phyloP scores from a whole-genome alignment of 2,888 invertebrate species.

The Rhagonycha lutea region DNA sequence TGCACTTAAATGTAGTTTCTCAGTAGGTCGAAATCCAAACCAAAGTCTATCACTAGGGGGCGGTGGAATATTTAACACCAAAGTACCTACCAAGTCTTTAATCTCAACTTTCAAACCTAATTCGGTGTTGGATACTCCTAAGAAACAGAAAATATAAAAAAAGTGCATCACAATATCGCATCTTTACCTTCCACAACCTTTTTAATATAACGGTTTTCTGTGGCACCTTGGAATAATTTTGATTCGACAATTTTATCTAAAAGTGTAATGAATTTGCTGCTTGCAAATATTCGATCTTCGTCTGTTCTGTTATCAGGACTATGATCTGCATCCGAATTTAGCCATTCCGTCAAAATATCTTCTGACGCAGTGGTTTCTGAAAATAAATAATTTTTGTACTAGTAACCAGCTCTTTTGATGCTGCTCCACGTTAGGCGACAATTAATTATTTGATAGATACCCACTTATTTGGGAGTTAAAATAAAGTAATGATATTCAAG shows the following conservation, averaged over 20 bases:
- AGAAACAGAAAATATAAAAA: slow-evolving; percentile 6
- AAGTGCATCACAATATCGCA: not conserved
- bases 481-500: too few relatives aligned
- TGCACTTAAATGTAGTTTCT: slow-evolving; percentile 76
- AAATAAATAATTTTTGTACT: not conserved
- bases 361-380: not conserved
- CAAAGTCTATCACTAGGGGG: slow-evolving; percentile 91
- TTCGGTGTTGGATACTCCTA: slow-evolving; percentile 81
- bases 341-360: slow-evolving; percentile 61
- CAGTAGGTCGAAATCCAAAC: slow-evolving; percentile 86
- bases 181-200: slow-evolving; percentile 78
- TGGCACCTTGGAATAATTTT: slow-evolving; percentile 86
- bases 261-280: slow-evolving; percentile 77
- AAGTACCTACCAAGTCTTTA: slow-evolving; percentile 74
- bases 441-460: too few relatives aligned
- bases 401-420: too few relatives aligned
- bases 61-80: slow-evolving; percentile 84
- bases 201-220: slow-evolving; percentile 85
- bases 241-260: slow-evolving; percentile 85
- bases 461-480: too few relatives aligned
- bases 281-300: slow-evolving; percentile 59
- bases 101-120: slow-evolving; percentile 85
- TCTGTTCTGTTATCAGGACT: slow-evolving; percentile 80
- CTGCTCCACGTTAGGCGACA: too few relatives aligned
- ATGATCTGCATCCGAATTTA: slow-evolving; percentile 78